Evolutionary conservation across 2,113 vertebrate species (phyloP).

Genomic region (Parotia lawesii): DNA sequence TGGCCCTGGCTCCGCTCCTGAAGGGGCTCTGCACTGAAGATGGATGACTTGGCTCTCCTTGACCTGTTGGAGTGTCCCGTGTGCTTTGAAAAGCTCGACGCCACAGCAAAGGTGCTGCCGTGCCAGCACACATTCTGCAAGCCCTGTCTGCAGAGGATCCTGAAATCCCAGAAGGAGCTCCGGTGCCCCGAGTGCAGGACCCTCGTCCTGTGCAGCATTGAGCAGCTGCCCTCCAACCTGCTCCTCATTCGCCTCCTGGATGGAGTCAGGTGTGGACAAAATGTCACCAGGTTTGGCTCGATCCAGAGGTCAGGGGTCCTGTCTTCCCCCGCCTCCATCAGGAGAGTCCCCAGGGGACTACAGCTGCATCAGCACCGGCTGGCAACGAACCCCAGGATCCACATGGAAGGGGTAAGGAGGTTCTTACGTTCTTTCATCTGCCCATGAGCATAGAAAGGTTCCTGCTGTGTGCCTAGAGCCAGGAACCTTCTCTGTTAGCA

Average conservation of each 20-base stretch:
- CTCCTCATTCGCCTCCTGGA: conserved; percentile 85
- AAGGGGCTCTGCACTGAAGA: conserved; percentile 54
- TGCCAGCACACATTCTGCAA: conserved; percentile 95
- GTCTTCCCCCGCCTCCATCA: conserved; percentile 58
- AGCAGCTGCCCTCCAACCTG: conserved; percentile 86
- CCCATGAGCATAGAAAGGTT: neutral
- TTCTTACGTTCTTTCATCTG: neutral
- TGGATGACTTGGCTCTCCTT: conserved; percentile 83
- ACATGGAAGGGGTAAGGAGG: conserved; percentile 79
- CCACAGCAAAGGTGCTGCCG: conserved; percentile 88
- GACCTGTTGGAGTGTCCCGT: conserved; percentile 88
- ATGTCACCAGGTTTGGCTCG: conserved; percentile 53
- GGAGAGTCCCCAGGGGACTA: conserved; percentile 64
- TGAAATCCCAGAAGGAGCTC: conserved; percentile 78
- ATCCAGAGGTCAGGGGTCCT: conserved; percentile 61
- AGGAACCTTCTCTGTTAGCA: neutral
- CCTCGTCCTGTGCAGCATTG: conserved; percentile 77
- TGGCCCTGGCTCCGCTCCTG: neutral
- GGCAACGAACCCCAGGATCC: conserved; percentile 64
- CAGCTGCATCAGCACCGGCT: conserved; percentile 70
- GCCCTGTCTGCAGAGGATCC: conserved; percentile 84
- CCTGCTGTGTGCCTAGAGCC: neutral
- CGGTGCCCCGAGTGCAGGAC: conserved; percentile 87
- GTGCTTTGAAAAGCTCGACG: conserved; percentile 85
- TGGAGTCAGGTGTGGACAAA: conserved; percentile 69